Percentiles rank a stretch among this genome's conserved stretches.
Evolutionary conservation across 2,113 vertebrate species (phyloP).

Genomic region (Glaucomys volans): DNA sequence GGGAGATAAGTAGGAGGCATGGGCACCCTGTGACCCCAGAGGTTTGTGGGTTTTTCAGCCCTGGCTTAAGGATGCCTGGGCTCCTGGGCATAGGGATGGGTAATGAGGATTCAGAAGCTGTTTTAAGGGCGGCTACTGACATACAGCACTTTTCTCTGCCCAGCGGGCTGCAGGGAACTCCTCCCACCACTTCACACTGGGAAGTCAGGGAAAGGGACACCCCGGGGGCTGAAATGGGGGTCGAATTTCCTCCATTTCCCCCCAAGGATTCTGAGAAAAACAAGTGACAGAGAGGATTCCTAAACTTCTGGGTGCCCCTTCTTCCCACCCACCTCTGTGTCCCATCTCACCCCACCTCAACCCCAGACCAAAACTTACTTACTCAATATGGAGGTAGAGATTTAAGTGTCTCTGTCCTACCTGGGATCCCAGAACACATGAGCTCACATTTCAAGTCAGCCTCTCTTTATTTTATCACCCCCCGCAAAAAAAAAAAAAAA

Average conservation of each 20-base stretch:
- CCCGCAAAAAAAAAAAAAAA: too few relatives aligned
- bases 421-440: background rate
- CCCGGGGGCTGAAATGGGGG: background rate
- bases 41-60: background rate
- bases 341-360: background rate
- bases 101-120: background rate
- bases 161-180: background rate
- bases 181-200: background rate
- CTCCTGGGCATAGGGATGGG: accelerated
- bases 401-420: background rate
- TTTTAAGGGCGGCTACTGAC: accelerated
- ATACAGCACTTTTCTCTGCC: background rate
- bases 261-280: background rate
- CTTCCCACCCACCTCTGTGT: background rate
- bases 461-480: background rate
- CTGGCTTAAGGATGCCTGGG: background rate
- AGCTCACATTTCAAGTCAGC: background rate
- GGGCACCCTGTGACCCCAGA: background rate
- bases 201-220: background rate
- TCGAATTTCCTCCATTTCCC: too few relatives aligned
- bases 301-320: background rate
- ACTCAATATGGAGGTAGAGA: background rate
- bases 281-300: too few relatives aligned
- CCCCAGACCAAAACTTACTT: background rate
- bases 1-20: background rate